Evolutionary conservation across 2,113 vertebrate genomes (phyloP).

Genomic region (Martes martes): DNA sequence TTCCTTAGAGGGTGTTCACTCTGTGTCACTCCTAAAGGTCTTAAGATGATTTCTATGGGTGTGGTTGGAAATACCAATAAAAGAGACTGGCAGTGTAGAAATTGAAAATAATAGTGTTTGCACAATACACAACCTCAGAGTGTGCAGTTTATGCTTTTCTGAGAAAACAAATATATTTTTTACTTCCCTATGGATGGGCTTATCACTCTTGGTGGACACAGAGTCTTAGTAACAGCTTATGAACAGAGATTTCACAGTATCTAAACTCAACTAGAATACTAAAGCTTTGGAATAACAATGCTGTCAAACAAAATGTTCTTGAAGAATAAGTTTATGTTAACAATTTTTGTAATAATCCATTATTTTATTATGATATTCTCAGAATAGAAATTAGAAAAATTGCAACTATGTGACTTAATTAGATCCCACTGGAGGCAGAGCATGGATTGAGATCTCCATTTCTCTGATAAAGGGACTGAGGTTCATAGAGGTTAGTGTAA

Average conservation of each 20-base stretch:
- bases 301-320: neutral
- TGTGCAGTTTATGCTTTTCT: neutral
- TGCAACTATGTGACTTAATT: neutral
- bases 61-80: conserved; percentile 25
- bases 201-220: neutral
- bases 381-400: neutral
- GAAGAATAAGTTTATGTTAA: neutral
- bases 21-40: neutral
- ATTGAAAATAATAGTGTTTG: neutral
- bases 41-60: neutral
- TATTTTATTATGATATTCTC: neutral
- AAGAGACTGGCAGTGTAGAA: neutral
- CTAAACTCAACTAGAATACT: neutral
- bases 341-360: neutral
- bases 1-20: neutral
- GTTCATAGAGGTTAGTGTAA: neutral
- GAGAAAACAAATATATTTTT: conserved; percentile 14
- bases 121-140: neutral
- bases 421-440: rapidly evolving
- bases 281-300: neutral
- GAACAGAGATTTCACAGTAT: neutral
- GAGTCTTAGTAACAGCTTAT: neutral
- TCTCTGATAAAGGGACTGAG: neutral
- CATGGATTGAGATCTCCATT: neutral
- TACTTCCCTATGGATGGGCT: neutral